phyloP scores from a whole-genome alignment of 2,113 vertebrate genomes.

The Chrysochloris asiatica region DNA sequence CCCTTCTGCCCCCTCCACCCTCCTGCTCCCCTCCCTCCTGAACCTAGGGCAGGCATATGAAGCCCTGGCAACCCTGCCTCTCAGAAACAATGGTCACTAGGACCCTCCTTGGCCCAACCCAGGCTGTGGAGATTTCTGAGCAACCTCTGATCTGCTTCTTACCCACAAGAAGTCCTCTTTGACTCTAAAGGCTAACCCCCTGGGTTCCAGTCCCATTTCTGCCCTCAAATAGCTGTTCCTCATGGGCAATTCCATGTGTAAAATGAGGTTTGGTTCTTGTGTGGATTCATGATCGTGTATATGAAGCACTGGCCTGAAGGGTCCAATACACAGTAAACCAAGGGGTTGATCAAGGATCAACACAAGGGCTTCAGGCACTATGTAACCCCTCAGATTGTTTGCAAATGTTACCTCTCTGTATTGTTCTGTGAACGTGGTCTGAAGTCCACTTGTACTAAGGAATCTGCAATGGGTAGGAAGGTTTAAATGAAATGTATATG shows the following conservation, averaged over 20 bases:
- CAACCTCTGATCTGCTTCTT: background rate
- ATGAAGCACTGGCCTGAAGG: background rate
- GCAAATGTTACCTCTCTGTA: background rate
- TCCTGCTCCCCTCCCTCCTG: too few relatives aligned
- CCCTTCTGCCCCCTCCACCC: too few relatives aligned
- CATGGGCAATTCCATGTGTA: background rate
- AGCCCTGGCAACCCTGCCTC: too few relatives aligned
- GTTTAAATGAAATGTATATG: background rate
- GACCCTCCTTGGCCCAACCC: background rate
- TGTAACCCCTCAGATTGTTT: background rate
- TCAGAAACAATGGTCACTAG: background rate
- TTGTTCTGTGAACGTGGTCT: background rate
- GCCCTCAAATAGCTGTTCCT: background rate
- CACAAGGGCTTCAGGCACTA: background rate
- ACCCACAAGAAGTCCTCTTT: background rate
- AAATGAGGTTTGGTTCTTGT: background rate
- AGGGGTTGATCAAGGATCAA: background rate
- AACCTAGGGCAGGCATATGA: too few relatives aligned
- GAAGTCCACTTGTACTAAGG: too few relatives aligned
- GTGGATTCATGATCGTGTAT: rapidly evolving
- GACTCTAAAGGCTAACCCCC: background rate
- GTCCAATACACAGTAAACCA: background rate
- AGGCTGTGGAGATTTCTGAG: background rate
- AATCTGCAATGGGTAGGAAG: background rate
- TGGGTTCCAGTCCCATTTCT: background rate